Base-by-base conservation (phyloP, 2,797 vertebrate genomes). In the Staurois parvus region DNA sequence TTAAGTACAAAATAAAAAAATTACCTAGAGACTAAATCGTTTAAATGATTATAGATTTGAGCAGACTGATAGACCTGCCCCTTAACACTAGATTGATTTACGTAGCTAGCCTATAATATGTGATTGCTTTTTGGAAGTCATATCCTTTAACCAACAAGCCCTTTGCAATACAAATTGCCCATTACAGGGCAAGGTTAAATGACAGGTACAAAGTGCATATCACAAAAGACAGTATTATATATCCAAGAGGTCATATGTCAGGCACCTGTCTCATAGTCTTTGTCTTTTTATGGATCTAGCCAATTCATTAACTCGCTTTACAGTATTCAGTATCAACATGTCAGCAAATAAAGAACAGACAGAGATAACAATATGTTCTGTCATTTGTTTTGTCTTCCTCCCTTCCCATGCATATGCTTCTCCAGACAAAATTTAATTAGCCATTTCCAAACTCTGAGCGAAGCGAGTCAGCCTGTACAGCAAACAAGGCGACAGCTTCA, bases 341-440 rank as follows among this genome's bases (percentile, higher is more conserved):
- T 76, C 81, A 84, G 73, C 59, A 69, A 69, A 66, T 52, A 37
- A 34, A 28, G 30, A 67, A 7, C 29, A 69, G 26, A 37, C 74
- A 78, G 69, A 76, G 82, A 84, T 59, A 84, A 77, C 66, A 56
- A 77, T 75, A 56, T 30, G 32, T 56, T 72, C 75, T 26, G 37
- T 70, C 48, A 62, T 77, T 40, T 52, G 72, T 52, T 84, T 52
- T 69, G 42, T 76, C 75, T 83, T 15, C 56, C n/a, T 15, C 56
- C n/a, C 15, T 76, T 19, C 68, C 62, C 62, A 28, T 67, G 59
- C 81, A 67, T 75, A 75, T 74, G 59, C 37, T 83, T 83, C 70
- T 32, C 26, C 59, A 74, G 72, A 75, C 56, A 75, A 11, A 83
- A n/a, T 59, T 17, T 62, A 81, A 81, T 81, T 81, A 81, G 45